Evolutionary conservation across 1,140 invertebrate genomes (phyloP), one percentile per base, ranked within the genome.

Genomic region (Zaprionus lachaisei): DNA sequence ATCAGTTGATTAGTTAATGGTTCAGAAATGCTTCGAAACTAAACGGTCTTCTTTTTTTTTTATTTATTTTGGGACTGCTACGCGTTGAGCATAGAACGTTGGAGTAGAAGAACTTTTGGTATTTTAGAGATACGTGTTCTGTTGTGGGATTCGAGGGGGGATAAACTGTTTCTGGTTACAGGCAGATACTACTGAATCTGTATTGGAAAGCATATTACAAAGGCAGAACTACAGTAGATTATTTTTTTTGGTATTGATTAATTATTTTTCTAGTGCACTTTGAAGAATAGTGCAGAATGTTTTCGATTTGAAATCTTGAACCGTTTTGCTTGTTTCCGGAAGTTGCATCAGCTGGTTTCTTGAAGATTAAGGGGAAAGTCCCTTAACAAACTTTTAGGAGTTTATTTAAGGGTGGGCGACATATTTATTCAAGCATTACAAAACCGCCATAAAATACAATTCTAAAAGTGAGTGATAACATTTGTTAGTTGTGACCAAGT

Each of bases 41-140:
- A 22, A 60, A 70, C 77, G 58, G 66, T 83, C 62, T 64, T 47
- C 64, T 60, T 49, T 54, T 20, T 20, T 20, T 68, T 44, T 72
- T 31, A 7, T 62, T 78, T 58, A 58, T 54, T 51, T 22, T 38
- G 75, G 58, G 47, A 38, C 55, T 58, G 69, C 34, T 77, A 65
- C 56, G 68, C 70, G 62, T 73, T 56, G 34, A 63, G 51, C 75
- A 66, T 77, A 77, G 55, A 55, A 62, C 55, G 62, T 77, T 82
- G 73, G 66, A 80, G 75, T 73, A 63, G 69, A 81, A 87, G 64
- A 87, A 79, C 72, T 80, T 87, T 83, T 73, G 41, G 74, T 81
- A 77, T 77, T 56, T 63, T 49, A 55, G 55, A 81, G 55, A 85
- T 75, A 72, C 67, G 82, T 86, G 80, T 86, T 86, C 63, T 86